A percentile compares a stretch with the other conserved stretches of the same genome.
These are phyloP conservation scores for rabbit (Oryctolagus cuniculus) DNA, from an alignment of 2,113 vertebrate genomes.

Conservation along the genomic window mOryCun1.1 NC_091438.1:56032501-56033000, in stretches of 20 bases:
- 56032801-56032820: background rate
- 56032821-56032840: background rate
- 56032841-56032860: background rate
- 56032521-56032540: background rate
- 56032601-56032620: conserved; percentile 10
- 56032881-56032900: background rate
- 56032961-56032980: background rate
- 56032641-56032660: background rate
- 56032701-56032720: background rate
- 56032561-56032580: background rate
- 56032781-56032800: background rate
- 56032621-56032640: background rate
- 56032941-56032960: background rate
- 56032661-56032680: background rate
- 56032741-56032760: background rate
- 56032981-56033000: background rate
- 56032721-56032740: background rate
- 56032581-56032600: conserved; percentile 39
- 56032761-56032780: background rate
- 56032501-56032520: conserved; percentile 21
- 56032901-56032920: background rate
- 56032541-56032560: conserved; percentile 1
- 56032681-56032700: background rate
- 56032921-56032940: background rate
- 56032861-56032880: background rate